Base-by-base conservation (phyloP, 1,140 invertebrate genomes). In the Pentalonia nigronervosa region DNA sequence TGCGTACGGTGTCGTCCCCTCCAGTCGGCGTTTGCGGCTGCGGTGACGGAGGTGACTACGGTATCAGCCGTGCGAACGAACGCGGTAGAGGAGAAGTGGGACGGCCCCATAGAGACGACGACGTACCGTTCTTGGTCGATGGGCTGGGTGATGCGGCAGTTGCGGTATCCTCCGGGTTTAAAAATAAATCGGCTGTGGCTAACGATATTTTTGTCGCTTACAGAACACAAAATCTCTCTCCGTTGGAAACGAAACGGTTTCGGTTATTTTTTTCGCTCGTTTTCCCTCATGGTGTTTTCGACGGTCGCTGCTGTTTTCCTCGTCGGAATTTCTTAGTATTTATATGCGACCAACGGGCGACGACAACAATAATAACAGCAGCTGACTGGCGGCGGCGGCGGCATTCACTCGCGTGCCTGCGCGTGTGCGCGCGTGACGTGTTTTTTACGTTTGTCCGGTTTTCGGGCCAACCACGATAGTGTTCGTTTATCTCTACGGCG, bases 181-280 rank as follows among this genome's bases (percentile, higher is more conserved):
- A 93, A 93, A 93, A 93, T 93, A 93, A 93, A 93, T 86, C 36
- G 48, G 50, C 91, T 25, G 48, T 86, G 48, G 91, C 91, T 45
- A 86, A 93, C 67, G 81, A 86, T 93, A 93, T 93, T 93, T 93
- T 93, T 34, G 91, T 92, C 81, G 34, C 48, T 50, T 89, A 56
- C 87, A 34, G 30, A 76, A 41, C 21, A 25, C 36, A 25, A 53
- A 21, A 53, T 53, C 50, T 9, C 45, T 86, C 45, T n/a, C 84
- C 11, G 41, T 30, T 30, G 25, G 30, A 30, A 30, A 67, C 30
- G 60, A 67, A 67, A 67, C 30, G 60, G 30, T 60, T 60, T 11
- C 53, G 7, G 53, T 60, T 9, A 60, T 30, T 67, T 67, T 67
- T 67, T n/a, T 76, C 30, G 14, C 60, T 76, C 14, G 45, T n/a